phyloP scores from a whole-genome alignment of 2,113 vertebrate genomes.

The Macroglossus sobrinus region DNA sequence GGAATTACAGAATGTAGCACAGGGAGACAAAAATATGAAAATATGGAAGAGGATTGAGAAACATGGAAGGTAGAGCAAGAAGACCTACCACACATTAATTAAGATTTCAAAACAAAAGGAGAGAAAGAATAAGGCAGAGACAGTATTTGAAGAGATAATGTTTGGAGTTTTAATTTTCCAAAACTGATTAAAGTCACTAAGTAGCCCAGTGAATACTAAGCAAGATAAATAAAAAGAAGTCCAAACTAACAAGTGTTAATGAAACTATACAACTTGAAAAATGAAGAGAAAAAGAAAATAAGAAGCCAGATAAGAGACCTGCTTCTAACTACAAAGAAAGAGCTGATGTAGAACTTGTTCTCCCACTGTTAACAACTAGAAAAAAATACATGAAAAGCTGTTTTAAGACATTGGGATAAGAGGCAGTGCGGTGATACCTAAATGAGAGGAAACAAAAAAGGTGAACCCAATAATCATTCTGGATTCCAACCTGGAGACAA shows the following conservation, averaged over 20 bases:
- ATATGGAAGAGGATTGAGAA: not conserved
- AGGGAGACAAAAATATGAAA: not conserved
- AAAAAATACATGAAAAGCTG: not conserved
- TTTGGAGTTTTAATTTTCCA: not conserved
- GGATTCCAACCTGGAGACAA: not conserved
- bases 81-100: not conserved
- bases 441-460: not conserved
- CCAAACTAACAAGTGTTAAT: not conserved
- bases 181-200: not conserved
- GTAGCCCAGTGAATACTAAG: not conserved
- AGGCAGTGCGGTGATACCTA: not conserved
- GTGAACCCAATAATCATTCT: not conserved
- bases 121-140: not conserved
- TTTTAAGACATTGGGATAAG: not conserved
- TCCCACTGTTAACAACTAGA: not conserved
- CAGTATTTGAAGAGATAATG: not conserved
- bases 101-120: not conserved
- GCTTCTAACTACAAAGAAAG: not conserved
- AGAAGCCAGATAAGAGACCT: not conserved
- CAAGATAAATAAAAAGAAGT: not conserved
- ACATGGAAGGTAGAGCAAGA: not conserved
- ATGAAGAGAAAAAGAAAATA: slow-evolving; percentile 17
- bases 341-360: not conserved
- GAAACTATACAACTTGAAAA: not conserved
- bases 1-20: slow-evolving; percentile 4